Percentiles rank a stretch among this genome's conserved stretches.
Conservation (phyloP, 2,797 vertebrate genomes). For the Spizella passerina region DNA sequence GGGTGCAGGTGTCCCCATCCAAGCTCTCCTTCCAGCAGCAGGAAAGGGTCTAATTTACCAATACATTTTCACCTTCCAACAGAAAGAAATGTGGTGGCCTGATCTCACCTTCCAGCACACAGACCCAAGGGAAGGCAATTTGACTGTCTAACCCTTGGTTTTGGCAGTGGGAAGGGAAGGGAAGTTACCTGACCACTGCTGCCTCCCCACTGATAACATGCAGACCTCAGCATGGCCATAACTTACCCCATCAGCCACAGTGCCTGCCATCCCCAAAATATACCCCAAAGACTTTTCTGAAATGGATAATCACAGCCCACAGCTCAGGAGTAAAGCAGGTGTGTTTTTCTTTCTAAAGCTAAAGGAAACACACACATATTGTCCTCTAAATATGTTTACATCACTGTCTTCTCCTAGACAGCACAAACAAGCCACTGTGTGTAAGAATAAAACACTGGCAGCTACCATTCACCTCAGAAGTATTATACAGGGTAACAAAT, state of each 20-base stretch:
- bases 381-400: background rate
- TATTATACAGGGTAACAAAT: background rate
- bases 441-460: background rate
- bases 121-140: background rate
- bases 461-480: background rate
- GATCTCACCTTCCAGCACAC: background rate
- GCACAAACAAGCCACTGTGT: background rate
- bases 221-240: background rate
- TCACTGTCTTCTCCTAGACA: background rate
- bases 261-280: background rate
- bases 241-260: background rate
- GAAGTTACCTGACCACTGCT: background rate
- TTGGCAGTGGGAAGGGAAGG: background rate
- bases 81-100: background rate
- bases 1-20: background rate
- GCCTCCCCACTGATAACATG: background rate
- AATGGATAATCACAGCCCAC: background rate
- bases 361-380: background rate
- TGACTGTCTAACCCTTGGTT: background rate
- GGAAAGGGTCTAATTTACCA: background rate
- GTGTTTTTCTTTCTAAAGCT: background rate
- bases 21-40: background rate
- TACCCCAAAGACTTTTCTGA: background rate
- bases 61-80: background rate
- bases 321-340: background rate